Evolutionary conservation across 2,797 vertebrate species (phyloP), one percentile per base, ranked within the genome.

Genomic region (Hippocampus kuda): DNA sequence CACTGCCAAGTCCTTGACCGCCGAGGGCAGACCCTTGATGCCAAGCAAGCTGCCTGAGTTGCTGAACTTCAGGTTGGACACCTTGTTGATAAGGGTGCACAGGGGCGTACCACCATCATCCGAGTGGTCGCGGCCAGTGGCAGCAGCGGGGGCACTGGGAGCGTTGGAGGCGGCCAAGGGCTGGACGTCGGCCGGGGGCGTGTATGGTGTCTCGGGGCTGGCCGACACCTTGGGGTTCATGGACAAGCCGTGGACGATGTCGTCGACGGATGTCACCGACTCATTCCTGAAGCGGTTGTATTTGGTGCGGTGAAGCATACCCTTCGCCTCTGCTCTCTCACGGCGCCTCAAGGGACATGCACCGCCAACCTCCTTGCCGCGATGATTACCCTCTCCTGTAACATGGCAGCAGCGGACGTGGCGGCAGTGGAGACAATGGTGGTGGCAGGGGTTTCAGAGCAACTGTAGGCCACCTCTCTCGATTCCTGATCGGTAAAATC

Each of bases 221-320:
- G 93, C 89, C 82, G 95, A 93, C 89, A 95, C 93, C 90, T 98
- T 98, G 90, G 92, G 91, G 92, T 94, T 97, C 93, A 95, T 94
- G 89, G 95, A 93, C 90, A 98, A 92, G 91, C 92, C 94, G 90
- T 97, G 94, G 86, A 97, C 91, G 89, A 97, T 93, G 90, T 98
- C 97, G 93, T 98, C 94, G 86, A 94, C 93, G 78, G 97, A 98
- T 83, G 97, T 97, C 92, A 99, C 94, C 79, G 95, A 98, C 93
- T 99, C 97, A 93, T 99, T 98, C 93, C 94, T 98, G 94, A 99
- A 99, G 91, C 95, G 95, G 92, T 96, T 99, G 92, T 99, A 99
- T 91, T 98, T 99, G 92, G 95, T 95, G 92, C 96, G 96, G 91
- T 98, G 96, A 96, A 97, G 97, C 96, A 99, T 99, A 92, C 63